Evolutionary conservation across 2,888 invertebrate species (phyloP), one percentile per base, ranked within the genome.

Genomic region (Tetranychus piercei): DNA sequence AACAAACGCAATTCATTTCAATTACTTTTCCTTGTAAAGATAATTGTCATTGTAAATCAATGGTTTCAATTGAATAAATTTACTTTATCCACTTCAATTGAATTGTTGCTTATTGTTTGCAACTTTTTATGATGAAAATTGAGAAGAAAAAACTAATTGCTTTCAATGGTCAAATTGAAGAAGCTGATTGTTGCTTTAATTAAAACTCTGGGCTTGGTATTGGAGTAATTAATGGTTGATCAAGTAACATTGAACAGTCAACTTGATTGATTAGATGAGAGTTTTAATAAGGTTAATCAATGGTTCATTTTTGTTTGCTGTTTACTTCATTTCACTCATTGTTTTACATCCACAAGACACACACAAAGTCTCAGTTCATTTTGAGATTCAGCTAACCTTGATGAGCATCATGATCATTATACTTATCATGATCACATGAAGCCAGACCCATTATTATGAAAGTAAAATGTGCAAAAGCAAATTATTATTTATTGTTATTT

Each of bases 221-320:
- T 15, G 15, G 9, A 55, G 55, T 55, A 55, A 55, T 55, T 55
- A 55, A 55, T 55, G 9, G 55, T 15, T 55, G 55, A 55, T 55
- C 55, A 6, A 7, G 7, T 55, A 55, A 55, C 55, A 55, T 55
- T 55, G 55, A 55, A 55, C 9, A 55, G 55, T 55, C 55, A 55
- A 55, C 55, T 55, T 55, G 55, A 55, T 55, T 55, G 55, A 55
- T 55, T 55, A 55, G 55, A 55, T 55, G 55, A 55, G 55, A 55
- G 9, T 55, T 55, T 55, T 55, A 55, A 55, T 55, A 55, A 55
- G 55, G 55, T 55, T 55, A 55, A 55, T 55, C 55, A 55, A 55
- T 55, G 15, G 55, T 55, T 55, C 15, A 15, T 55, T 9, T 15
- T 55, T 45, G 45, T 45, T 45, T 34, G 34, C 34, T 34, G 34